Evolutionary conservation across 2,797 vertebrate genomes (phyloP), one percentile per base, ranked within the genome.

Genomic region (Thamnophis elegans): DNA sequence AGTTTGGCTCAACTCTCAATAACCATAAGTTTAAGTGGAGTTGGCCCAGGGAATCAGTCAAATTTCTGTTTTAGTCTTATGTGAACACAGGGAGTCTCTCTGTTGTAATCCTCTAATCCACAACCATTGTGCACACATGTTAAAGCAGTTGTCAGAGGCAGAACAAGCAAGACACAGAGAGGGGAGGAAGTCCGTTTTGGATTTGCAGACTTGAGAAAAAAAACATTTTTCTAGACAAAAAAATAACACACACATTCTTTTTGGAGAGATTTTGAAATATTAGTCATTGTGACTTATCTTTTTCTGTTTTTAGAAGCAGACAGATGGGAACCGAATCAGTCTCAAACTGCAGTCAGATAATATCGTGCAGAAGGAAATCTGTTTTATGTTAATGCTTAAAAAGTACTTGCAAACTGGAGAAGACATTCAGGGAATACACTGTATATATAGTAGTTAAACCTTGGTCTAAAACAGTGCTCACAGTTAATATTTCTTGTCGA

Each of bases 291-390:
- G 59, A 92, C 96, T 95, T 93, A 92, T 97, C 36, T 94, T 97
- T 94, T 97, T 89, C 95, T 96, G 87, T 95, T 94, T 94, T 96
- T 96, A 95, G 93, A 97, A 97, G 96, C 73, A 90, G 87, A 96
- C 89, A 96, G 95, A 96, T 95, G 93, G 90, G 94, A 94, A 96
- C 92, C 94, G 91, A 94, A 94, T 95, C 97, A 97, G 47, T 96
- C 94, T 95, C 93, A 95, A 90, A 96, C 95, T 97, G 97, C 85
- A 94, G 93, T 95, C 91, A 91, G 94, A 95, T 96, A 92, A 87
- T 93, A 36, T 89, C 95, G 93, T 95, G 92, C 92, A 94, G 96
- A 97, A 93, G 36, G 68, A 88, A 96, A 92, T 92, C 68, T 90
- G 54, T 89, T 93, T 96, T 97, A 93, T 96, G 95, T 97, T n/a